These are phyloP conservation scores for Deilephila elpenor DNA, from an alignment of 2,888 invertebrate genomes.

Conservation along the genomic window DNA sequence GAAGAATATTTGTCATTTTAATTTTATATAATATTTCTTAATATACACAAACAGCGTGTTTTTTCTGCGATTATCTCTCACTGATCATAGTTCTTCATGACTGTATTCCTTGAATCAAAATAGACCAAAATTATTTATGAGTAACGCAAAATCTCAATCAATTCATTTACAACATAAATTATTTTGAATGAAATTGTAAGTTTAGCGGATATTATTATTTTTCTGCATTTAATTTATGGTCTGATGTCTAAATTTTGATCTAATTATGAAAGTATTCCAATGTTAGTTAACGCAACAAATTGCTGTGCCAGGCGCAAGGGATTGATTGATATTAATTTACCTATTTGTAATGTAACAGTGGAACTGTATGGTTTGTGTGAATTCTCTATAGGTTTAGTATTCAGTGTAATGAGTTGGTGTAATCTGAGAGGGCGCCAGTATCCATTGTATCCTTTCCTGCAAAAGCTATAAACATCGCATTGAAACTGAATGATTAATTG, in stretches of 20 bases:
- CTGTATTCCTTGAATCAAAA: too few species aligned
- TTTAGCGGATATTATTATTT: not conserved
- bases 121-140: too few species aligned
- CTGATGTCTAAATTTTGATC: slow-evolving; percentile 5
- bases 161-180: too few species aligned
- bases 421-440: not conserved
- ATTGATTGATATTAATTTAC: slow-evolving; percentile 2
- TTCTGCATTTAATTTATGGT: not conserved
- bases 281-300: not conserved
- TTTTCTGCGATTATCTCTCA: too few species aligned
- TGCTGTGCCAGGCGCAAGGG: not conserved
- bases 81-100: too few species aligned
- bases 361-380: not conserved
- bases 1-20: too few species aligned
- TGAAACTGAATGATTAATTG: too few species aligned
- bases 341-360: not conserved
- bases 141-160: too few species aligned
- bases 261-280: not conserved
- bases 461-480: too few species aligned
- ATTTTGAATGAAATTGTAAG: too few species aligned
- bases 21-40: too few species aligned
- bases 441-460: not conserved
- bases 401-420: not conserved
- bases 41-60: too few species aligned
- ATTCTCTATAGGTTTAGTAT: not conserved